Conservation (phyloP, 2,888 invertebrate genomes). For the Temnothorax unifasciatus region DNA sequence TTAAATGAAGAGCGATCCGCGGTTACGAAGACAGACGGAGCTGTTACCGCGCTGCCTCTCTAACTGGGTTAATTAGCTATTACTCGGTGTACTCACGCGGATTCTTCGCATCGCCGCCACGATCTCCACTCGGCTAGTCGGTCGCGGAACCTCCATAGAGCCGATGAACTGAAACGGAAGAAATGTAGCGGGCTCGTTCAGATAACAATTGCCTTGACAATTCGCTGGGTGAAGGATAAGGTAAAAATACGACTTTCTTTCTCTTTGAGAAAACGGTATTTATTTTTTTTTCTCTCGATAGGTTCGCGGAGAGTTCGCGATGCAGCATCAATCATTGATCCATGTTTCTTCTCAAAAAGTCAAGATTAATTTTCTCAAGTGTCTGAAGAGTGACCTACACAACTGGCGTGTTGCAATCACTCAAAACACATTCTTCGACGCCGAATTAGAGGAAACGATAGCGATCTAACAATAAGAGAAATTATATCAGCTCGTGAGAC, state of each 20-base stretch:
- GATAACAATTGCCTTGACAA: background rate
- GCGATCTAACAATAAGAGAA: background rate
- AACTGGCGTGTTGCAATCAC: background rate
- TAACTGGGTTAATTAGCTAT: slow-evolving; percentile 63
- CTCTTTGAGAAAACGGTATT: background rate
- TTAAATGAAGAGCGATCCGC: slow-evolving; percentile 39
- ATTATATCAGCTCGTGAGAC: background rate
- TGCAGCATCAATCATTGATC: background rate
- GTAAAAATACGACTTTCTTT: background rate
- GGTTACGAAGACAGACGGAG: slow-evolving; percentile 31
- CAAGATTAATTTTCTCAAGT: background rate
- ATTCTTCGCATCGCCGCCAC: slow-evolving; percentile 99
- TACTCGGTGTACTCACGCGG: slow-evolving; percentile 91
- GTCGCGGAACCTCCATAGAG: slow-evolving; percentile 98
- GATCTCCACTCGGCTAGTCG: slow-evolving; percentile 98
- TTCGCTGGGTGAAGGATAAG: background rate
- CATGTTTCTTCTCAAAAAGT: slow-evolving; percentile 4
- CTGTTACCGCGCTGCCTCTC: slow-evolving; percentile 41
- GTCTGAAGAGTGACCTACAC: background rate
- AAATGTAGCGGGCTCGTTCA: background rate
- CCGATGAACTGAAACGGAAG: slow-evolving; percentile 94
- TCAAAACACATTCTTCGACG: background rate
- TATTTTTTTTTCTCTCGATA: background rate
- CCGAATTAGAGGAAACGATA: background rate
- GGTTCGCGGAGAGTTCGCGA: background rate